Percentiles rank a stretch among this genome's conserved stretches.
phyloP scores from a whole-genome alignment of 1,140 invertebrate genomes.

The Adoxophyes honmai region DNA sequence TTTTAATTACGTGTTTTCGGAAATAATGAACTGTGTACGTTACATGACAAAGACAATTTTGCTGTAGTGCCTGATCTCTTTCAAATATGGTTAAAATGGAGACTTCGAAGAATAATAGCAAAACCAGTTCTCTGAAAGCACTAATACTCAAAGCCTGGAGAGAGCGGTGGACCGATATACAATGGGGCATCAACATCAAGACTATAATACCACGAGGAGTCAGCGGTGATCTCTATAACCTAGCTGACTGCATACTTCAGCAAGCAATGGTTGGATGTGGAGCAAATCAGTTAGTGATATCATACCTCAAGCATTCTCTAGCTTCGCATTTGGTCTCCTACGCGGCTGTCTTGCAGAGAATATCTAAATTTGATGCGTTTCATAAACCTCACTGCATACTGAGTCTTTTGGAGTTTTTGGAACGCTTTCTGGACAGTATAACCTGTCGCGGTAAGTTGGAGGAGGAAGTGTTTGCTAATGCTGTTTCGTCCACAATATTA shows the following conservation, averaged over 20 bases:
- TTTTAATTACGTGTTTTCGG: too few relatives aligned
- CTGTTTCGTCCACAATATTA: slow-evolving; percentile 86
- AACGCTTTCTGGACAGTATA: slow-evolving; percentile 85
- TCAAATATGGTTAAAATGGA: slow-evolving; percentile 76
- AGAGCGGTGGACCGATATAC: slow-evolving; percentile 95
- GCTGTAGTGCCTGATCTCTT: not conserved
- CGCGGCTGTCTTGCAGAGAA: slow-evolving; percentile 90
- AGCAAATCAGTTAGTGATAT: slow-evolving; percentile 93
- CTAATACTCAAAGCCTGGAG: slow-evolving; percentile 93
- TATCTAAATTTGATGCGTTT: slow-evolving; percentile 93
- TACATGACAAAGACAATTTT: not conserved
- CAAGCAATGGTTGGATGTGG: slow-evolving; percentile 94
- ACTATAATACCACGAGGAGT: slow-evolving; percentile 90
- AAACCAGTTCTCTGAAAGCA: slow-evolving; percentile 91
- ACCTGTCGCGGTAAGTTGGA: slow-evolving; percentile 87
- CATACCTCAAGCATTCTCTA: slow-evolving; percentile 94
- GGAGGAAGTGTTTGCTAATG: slow-evolving; percentile 85
- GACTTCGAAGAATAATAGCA: slow-evolving; percentile 86
- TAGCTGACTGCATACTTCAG: slow-evolving; percentile 94
- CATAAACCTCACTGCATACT: slow-evolving; percentile 93
- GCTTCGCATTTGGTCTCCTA: slow-evolving; percentile 94
- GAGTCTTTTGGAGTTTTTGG: slow-evolving; percentile 90
- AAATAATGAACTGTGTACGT: not conserved
- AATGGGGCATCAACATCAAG: slow-evolving; percentile 97
- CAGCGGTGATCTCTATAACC: slow-evolving; percentile 93